Evolutionary conservation across 1,140 invertebrate genomes (phyloP), one percentile per base, ranked within the genome.

Genomic region (Eurosta solidaginis): DNA sequence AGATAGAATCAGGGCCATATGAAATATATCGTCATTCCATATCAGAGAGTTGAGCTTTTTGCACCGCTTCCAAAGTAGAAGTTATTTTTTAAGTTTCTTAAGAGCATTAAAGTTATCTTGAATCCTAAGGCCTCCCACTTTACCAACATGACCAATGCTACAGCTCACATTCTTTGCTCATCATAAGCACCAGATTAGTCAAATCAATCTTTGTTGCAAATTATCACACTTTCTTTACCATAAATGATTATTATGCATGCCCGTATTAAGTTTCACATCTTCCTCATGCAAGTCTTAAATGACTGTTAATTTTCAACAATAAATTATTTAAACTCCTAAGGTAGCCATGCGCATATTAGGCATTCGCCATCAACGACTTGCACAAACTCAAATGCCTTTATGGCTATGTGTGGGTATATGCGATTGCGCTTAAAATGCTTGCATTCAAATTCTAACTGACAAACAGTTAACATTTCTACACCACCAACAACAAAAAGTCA

Each of bases 241-340:
- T 9, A 68, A 68, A 22, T n/a, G 33, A 68, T 40, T n/a, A n/a
- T 2, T 14, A 5, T 22, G 33, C 59, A 68, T 33, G n/a, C n/a
- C n/a, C n/a, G n/a, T n/a, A 63, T n/a, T 4, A n/a, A 36, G 29
- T 33, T 5, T 14, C 17, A 40, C 12, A 42, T 17, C 59, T 40
- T 40, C 59, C 59, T 40, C 59, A 14, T 40, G 27, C 29, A 33
- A 29, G n/a, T n/a, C 33, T n/a, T 40, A 68, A 40, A 40, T 68
- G 33, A 42, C 17, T 40, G 33, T 59, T 59, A 59, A 59, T 59
- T 59, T 59, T 33, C 27, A 59, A 59, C 54, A 59, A 59, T 68
- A 68, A 68, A 68, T 68, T 20, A 40, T 68, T 68, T 68, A 68
- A 68, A 68, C 59, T 68, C 2, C 59, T 40, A 20, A 68, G 20